Percentiles rank a stretch among this genome's conserved stretches.
Conservation (phyloP, 2,797 vertebrate species). For the Eremophila alpestris region DNA sequence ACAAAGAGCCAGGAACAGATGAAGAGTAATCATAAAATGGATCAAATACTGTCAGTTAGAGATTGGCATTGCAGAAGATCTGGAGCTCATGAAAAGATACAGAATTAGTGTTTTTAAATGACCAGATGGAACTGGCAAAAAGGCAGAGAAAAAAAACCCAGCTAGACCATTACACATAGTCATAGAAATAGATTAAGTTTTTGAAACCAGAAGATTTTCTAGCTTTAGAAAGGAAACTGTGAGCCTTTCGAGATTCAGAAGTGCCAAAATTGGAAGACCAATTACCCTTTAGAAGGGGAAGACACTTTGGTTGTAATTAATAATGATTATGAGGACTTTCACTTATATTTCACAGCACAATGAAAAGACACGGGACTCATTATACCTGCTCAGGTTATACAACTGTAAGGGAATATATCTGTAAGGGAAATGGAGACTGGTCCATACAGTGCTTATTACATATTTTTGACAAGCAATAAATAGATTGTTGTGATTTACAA, state of each 20-base stretch:
- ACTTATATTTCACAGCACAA: background rate
- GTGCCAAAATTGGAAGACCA: background rate
- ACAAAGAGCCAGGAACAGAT: conserved; percentile 53
- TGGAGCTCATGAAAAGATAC: background rate
- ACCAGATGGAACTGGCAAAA: conserved; percentile 24
- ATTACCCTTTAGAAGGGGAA: background rate
- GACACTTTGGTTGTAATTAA: background rate
- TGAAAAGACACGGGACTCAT: background rate
- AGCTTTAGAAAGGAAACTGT: background rate
- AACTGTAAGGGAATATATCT: background rate
- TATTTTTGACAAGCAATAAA: background rate
- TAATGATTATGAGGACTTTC: background rate
- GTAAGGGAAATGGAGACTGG: background rate
- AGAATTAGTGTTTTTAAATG: conserved; percentile 49
- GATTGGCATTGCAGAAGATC: conserved; percentile 21
- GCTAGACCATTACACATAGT: background rate
- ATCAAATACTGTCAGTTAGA: conserved; percentile 50
- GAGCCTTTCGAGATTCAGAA: background rate
- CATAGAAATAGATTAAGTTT: background rate
- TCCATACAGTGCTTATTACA: background rate
- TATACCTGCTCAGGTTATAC: background rate
- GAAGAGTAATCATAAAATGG: conserved; percentile 55
- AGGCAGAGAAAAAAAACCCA: background rate
- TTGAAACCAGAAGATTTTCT: background rate
- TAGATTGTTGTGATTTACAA: background rate